These are phyloP conservation scores for Sibirionetta formosa DNA, from an alignment of 2,797 vertebrate genomes.

Conservation along the genomic window DNA sequence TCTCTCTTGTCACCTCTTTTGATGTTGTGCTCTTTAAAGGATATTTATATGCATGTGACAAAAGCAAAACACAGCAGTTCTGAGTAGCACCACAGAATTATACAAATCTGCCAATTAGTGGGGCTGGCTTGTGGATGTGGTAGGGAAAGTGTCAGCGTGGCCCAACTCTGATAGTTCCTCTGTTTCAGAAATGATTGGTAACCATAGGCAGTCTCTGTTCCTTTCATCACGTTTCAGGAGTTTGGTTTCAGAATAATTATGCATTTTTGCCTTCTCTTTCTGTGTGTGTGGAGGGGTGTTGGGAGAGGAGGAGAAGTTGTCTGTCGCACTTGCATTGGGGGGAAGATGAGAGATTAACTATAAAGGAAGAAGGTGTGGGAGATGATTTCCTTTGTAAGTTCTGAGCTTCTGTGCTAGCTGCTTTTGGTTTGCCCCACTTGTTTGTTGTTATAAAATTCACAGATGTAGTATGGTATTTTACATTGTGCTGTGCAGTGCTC, in stretches of 20 bases:
- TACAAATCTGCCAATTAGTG: not conserved
- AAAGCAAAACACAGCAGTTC: rapidly evolving
- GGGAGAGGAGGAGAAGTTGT: not conserved
- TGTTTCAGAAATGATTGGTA: not conserved
- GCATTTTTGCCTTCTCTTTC: not conserved
- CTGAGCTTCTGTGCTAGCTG: not conserved
- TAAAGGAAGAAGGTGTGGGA: not conserved
- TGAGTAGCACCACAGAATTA: not conserved
- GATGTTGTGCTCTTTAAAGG: not conserved
- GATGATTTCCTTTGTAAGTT: not conserved
- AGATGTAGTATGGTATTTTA: not conserved
- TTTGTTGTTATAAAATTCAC: not conserved
- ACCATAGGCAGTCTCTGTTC: not conserved
- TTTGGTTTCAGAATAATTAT: not conserved
- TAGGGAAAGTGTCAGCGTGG: rapidly evolving
- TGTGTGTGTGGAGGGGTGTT: rapidly evolving
- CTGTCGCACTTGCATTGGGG: not conserved
- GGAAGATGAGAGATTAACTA: not conserved
- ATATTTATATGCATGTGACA: not conserved
- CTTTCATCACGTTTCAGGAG: not conserved
- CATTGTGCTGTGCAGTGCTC: not conserved
- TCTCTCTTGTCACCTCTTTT: not conserved
- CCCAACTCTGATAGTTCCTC: not conserved
- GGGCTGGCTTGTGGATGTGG: not conserved
- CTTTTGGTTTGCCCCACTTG: not conserved